phyloP scores from a whole-genome alignment of 1,140 invertebrate genomes.

The Drosophila paulistorum region DNA sequence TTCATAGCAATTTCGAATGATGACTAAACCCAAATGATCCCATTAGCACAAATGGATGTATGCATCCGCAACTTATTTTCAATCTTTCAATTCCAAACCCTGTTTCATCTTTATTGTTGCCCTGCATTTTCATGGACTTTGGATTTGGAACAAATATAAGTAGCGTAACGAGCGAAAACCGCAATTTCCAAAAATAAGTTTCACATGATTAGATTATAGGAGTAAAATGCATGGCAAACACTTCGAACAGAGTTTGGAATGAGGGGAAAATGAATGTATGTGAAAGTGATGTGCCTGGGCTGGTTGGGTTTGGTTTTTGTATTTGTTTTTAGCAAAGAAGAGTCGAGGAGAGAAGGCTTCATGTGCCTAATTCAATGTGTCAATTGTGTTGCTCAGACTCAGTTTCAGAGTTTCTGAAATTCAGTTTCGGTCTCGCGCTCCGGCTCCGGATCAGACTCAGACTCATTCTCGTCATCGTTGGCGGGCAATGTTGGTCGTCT shows the following conservation, averaged over 20 bases:
- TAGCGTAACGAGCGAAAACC: constrained; percentile 57
- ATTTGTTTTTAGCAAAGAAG: constrained; percentile 30
- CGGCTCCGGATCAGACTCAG: constrained; percentile 14
- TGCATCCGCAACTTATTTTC: neutral
- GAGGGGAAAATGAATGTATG: constrained; percentile 18
- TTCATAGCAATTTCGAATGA: too few relatives aligned
- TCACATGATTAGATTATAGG: constrained; percentile 63
- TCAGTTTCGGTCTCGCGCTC: neutral
- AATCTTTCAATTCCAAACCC: neutral
- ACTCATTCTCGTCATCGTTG: constrained; percentile 35
- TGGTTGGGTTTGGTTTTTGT: constrained; percentile 21
- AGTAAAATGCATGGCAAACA: constrained; percentile 51
- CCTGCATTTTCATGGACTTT: constrained; percentile 49
- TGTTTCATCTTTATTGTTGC: constrained; percentile 3
- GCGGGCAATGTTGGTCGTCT: constrained; percentile 26
- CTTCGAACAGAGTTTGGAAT: constrained; percentile 24
- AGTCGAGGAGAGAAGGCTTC: constrained; percentile 61
- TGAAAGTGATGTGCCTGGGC: constrained; percentile 14
- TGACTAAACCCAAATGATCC: too few relatives aligned
- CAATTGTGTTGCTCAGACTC: constrained; percentile 61
- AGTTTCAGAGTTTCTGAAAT: constrained; percentile 10
- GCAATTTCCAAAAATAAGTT: constrained; percentile 43
- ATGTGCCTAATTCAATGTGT: constrained; percentile 80
- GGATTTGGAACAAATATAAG: constrained; percentile 28
- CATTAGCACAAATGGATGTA: neutral